Conservation (phyloP, 2,113 vertebrate genomes). For the Mastomys natalensis region DNA sequence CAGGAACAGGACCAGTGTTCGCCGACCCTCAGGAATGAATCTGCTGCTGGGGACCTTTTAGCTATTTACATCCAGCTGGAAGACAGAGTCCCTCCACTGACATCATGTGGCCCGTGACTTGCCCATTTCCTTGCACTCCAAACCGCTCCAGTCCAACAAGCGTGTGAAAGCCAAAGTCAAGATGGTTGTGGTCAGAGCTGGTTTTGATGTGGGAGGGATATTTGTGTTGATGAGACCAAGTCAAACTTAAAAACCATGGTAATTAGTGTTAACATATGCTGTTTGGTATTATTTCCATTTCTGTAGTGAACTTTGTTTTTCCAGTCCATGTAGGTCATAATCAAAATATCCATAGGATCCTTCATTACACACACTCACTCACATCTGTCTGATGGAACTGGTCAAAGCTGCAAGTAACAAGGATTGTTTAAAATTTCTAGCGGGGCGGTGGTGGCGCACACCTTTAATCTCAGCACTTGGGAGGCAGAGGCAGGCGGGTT, state of each 20-base stretch:
- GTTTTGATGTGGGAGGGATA: background rate
- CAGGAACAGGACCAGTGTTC: background rate
- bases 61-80: background rate
- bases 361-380: background rate
- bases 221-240: constrained; percentile 8
- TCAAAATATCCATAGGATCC: constrained; percentile 28
- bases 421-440: background rate
- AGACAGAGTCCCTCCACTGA: background rate
- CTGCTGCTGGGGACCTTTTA: background rate
- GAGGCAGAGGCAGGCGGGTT: too few relatives aligned
- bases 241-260: background rate
- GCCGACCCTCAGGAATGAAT: background rate
- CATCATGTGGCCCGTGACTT: background rate
- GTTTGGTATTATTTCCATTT: constrained; percentile 42
- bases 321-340: background rate
- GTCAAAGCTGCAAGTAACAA: constrained; percentile 1
- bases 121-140: background rate
- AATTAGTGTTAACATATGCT: constrained; percentile 6
- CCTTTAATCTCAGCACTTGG: too few relatives aligned
- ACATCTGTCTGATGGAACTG: background rate
- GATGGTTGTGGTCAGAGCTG: background rate
- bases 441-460: too few relatives aligned
- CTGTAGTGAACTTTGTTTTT: constrained; percentile 35
- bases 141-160: background rate
- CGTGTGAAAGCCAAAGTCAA: background rate